Evolutionary conservation across 2,888 invertebrate species (phyloP).

Genomic region (Dryadula phaetusa): DNA sequence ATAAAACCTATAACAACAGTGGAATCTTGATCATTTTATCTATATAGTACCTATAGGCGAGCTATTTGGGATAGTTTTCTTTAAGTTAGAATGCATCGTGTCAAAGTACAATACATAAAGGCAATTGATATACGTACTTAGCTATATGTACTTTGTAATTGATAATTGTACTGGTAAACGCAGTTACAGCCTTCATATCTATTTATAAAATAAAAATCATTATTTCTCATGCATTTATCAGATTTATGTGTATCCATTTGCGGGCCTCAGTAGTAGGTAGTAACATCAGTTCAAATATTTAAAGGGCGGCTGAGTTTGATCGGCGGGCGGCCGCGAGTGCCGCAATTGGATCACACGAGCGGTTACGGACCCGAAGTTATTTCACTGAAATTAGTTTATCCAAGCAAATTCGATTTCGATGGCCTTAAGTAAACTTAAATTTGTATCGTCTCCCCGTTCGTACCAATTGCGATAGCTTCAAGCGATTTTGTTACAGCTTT

Average conservation of each 20-base stretch:
- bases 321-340: slow-evolving; percentile 53
- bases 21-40: background rate
- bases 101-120: no score
- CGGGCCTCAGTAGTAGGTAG: slow-evolving; percentile 45
- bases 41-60: background rate
- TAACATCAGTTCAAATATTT: slow-evolving; percentile 79
- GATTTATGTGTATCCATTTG: slow-evolving; percentile 49
- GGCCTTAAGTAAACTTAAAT: slow-evolving; percentile 69
- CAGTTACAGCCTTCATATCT: background rate
- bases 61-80: background rate
- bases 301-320: slow-evolving; percentile 78
- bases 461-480: slow-evolving; percentile 45
- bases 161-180: no score
- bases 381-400: slow-evolving; percentile 73
- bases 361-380: slow-evolving; percentile 68
- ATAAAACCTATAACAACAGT: slow-evolving; percentile 16
- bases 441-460: slow-evolving; percentile 52
- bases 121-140: no score
- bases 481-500: slow-evolving; percentile 22
- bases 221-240: slow-evolving; percentile 20
- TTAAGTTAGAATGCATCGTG: background rate
- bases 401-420: slow-evolving; percentile 73
- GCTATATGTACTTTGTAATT: no score
- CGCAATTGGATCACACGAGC: slow-evolving; percentile 81
- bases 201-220: background rate